Evolutionary conservation across 2,888 invertebrate genomes (phyloP).

Genomic region (Craniophora ligustri): DNA sequence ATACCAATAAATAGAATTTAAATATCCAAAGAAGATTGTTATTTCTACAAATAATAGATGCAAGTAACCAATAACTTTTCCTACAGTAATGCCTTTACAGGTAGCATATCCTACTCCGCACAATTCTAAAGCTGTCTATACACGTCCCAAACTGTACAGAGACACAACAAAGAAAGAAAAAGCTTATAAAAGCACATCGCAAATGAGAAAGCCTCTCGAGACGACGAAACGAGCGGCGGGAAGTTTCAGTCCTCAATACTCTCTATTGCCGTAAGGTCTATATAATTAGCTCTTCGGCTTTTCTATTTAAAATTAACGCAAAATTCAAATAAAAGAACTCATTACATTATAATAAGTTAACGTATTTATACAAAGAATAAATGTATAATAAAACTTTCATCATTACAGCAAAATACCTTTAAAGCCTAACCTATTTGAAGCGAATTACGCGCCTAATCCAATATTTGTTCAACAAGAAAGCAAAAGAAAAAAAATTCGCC

Average conservation of each 20-base stretch:
- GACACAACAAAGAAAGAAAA: constrained; percentile 32
- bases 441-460: constrained; percentile 83
- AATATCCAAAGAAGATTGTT: too few relatives aligned
- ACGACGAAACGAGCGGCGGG: constrained; percentile 16
- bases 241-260: constrained; percentile 29
- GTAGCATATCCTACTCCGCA: neutral
- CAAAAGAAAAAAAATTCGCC: constrained; percentile 76
- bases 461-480: constrained; percentile 81
- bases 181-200: constrained; percentile 26
- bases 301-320: constrained; percentile 23
- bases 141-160: constrained; percentile 12
- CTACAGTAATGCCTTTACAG: too few relatives aligned
- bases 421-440: constrained; percentile 79
- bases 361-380: constrained; percentile 54
- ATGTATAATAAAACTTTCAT: constrained; percentile 66
- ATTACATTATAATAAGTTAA: constrained; percentile 55
- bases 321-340: constrained; percentile 44
- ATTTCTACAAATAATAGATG: too few relatives aligned
- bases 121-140: constrained; percentile 16
- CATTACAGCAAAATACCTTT: constrained; percentile 68
- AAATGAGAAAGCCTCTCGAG: constrained; percentile 41
- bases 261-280: neutral
- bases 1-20: too few relatives aligned
- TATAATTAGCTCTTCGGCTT: constrained; percentile 30
- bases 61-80: too few relatives aligned